Conservation (phyloP, 2,888 invertebrate species). For the Crossocerus cetratus region DNA sequence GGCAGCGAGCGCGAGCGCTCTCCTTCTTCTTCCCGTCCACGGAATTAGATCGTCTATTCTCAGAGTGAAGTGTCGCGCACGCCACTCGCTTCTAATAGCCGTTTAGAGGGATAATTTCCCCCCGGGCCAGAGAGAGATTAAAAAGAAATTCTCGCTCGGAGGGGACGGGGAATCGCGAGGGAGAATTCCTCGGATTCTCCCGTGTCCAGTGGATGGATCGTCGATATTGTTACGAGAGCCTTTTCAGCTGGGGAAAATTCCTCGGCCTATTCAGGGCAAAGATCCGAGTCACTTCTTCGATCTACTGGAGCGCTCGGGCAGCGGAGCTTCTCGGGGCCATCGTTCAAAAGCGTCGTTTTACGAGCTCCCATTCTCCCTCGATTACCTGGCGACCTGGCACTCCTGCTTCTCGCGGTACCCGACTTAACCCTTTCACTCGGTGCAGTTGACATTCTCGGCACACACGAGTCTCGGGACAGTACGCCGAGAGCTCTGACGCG, state of each 20-base stretch:
- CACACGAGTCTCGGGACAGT: too few relatives aligned
- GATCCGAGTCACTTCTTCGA: neutral
- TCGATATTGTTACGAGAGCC: slow-evolving; percentile 2
- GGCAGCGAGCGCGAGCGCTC: slow-evolving; percentile 35
- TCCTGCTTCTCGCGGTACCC: slow-evolving; percentile 40
- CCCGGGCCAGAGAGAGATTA: slow-evolving; percentile 16
- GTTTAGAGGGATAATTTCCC: slow-evolving; percentile 58
- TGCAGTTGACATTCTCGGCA: neutral
- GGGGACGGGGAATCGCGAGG: too few relatives aligned
- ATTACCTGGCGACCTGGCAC: neutral
- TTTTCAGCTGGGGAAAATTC: neutral
- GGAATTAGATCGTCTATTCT: slow-evolving; percentile 76
- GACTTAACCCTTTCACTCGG: neutral
- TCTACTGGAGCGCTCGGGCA: neutral
- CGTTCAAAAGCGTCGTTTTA: neutral
- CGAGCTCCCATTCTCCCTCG: neutral
- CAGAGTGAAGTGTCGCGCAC: slow-evolving; percentile 60
- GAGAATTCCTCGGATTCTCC: neutral
- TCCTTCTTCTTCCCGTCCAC: slow-evolving; percentile 63
- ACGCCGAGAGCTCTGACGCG: too few relatives aligned
- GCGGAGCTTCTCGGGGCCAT: neutral
- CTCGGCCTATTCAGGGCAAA: neutral
- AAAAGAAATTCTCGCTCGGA: slow-evolving; percentile 13
- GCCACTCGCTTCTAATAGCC: slow-evolving; percentile 52
- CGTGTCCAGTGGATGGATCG: neutral